phyloP scores from a whole-genome alignment of 2,113 vertebrate species.

The Catharus bicknelli region DNA sequence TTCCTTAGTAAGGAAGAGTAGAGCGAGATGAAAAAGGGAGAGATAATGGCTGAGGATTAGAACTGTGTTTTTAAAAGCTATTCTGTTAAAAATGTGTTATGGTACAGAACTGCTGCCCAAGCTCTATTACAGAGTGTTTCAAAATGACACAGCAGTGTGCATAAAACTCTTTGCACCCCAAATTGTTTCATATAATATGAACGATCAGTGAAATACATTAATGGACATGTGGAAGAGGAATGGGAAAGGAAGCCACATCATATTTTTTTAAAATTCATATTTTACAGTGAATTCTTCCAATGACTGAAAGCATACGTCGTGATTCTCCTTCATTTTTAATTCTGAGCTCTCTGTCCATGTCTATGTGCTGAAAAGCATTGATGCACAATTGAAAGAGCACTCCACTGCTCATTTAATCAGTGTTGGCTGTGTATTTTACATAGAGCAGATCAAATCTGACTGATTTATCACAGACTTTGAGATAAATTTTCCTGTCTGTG shows the following conservation, averaged over 20 bases:
- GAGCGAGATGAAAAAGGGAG: background rate
- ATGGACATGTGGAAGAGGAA: background rate
- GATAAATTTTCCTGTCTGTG: slow-evolving; percentile 57
- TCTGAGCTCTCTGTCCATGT: slow-evolving; percentile 17
- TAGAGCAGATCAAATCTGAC: slow-evolving; percentile 66
- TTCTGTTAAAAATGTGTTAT: background rate
- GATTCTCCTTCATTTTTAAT: slow-evolving; percentile 3
- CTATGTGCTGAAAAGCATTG: slow-evolving; percentile 47
- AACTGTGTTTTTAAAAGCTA: background rate
- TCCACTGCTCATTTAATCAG: slow-evolving; percentile 67
- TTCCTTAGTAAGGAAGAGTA: background rate
- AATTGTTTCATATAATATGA: background rate
- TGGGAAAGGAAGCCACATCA: background rate
- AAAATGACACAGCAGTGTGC: background rate
- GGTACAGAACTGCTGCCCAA: background rate
- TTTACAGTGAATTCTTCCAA: slow-evolving; percentile 18
- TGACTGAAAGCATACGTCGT: background rate
- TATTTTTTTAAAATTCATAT: background rate
- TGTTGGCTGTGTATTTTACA: slow-evolving; percentile 50
- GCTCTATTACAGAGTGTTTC: background rate
- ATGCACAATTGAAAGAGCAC: slow-evolving; percentile 46
- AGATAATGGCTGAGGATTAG: background rate
- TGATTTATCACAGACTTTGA: slow-evolving; percentile 74
- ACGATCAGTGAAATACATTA: background rate
- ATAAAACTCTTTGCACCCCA: background rate